Base-by-base conservation (phyloP, 2,113 vertebrate genomes). In the Alligator sinensis region DNA sequence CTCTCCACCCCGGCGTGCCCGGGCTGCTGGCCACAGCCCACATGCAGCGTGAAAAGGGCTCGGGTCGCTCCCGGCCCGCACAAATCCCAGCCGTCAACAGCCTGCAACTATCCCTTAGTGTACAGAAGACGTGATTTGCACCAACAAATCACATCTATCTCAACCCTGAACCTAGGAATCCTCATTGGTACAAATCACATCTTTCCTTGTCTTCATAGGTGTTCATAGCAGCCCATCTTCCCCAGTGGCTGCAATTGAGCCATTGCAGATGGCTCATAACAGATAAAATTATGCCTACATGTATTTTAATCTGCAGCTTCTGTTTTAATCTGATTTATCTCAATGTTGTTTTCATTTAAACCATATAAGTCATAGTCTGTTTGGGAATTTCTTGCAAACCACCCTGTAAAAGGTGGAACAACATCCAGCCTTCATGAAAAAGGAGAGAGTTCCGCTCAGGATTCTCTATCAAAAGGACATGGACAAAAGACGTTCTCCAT, bases 101-200 rank as follows among this genome's bases (percentile, higher is more conserved):
- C 22, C 66, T 85, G 30, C 76, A 86, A 87, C 38, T 28, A 34
- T 87, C 81, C 7, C 68, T 55, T 17, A 75, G 34, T 64, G 55
- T 91, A 34, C 16, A 27, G 22, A 12, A 87, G 30, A 64, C n/a
- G 62, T 10, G 47, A 86, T 86, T 84, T 86, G 77, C 77, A 77
- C 70, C 94, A 84, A 80, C 19, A 77, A 85, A 75, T 92, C 77
- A 47, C 78, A 90, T n/a, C 62, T 24, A 77, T 92, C 68, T 91
- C 77, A 34, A 34, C 68, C 22, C 38, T 72, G 38, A 72, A 72
- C 19, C 34, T 21, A 22, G 68, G 11, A 72, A 72, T 18, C 68
- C 22, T 21, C 68, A 72, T 34, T 34, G 22, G 21, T 38, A 19
- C n/a, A 72, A 72, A 72, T 72, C 68, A 38, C 30, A 72, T 19